Evolutionary conservation across 2,888 invertebrate genomes (phyloP), one percentile per base, ranked within the genome.

Genomic region (Nymphalis c-album): DNA sequence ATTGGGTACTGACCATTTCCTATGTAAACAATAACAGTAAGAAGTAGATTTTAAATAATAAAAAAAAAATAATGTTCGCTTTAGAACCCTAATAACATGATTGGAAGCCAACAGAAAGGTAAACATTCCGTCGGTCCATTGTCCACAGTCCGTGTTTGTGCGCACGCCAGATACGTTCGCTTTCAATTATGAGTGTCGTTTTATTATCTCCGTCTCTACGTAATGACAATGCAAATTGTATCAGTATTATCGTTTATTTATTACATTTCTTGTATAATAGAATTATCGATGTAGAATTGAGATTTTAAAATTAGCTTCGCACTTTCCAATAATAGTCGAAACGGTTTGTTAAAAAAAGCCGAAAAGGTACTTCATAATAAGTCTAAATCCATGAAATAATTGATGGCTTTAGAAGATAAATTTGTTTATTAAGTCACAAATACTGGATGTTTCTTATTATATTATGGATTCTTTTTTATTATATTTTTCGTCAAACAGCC

Each of bases 71-170:
- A 47, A 20, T 13, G 8, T 53, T 61, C 51, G 4, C 45, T 55
- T 48, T 61, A 60, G 35, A 66, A 47, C 53, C 16, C 47, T 60
- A 60, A 47, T 7, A 48, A 64, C 50, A 60, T 48, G 53, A 31
- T 55, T 78, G 79, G 35, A 55, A 47, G 46, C 17, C 47, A 17
- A 35, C 40, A 55, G 55, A 13, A 26, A 22, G 47, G 55, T 82
- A 86, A 85, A 85, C 85, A 85, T 77, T 78, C 78, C 81, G 81
- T 83, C 81, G 78, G 80, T 74, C 83, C 76, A 86, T 88, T 87
- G 86, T 87, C 82, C 83, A 82, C 81, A 81, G 78, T 81, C 78
- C 75, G 84, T 88, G 84, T 88, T 87, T 86, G 82, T 77, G 71
- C 74, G 75, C 74, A 77, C 75, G 74, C 77, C 77, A 76, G 78